Base-by-base conservation (phyloP, 2,888 invertebrate species). In the Trimorus sp. region DNA sequence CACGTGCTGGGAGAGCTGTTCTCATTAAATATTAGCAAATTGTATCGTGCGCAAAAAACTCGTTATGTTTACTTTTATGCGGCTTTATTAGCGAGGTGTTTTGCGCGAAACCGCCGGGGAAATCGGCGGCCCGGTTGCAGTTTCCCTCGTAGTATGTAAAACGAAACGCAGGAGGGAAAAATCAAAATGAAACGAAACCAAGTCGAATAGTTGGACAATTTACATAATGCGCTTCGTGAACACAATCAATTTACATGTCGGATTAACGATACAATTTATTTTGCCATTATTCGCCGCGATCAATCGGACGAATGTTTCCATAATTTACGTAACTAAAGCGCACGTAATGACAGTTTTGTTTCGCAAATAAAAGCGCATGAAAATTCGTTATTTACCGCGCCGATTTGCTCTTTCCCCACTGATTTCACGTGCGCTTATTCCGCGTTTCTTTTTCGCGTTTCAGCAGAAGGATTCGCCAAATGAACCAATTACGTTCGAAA, bases 21-120 rank as follows among this genome's bases (percentile, higher is more conserved):
- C 79, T 79, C 75, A 82, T 82, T 79, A 79, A 82, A 76, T 82
- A 70, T 75, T 75, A 74, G 54, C 70, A 70, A 75, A 75, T 75
- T 75, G 79, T 65, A 59, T 70, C 40, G 75, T 40, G 51, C 62
- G 45, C 65, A 76, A 81, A 81, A 76, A 66, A 62, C 71, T 81
- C 70, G 75, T 71, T 76, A 81, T 68, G 45, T 69, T 65, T 68
- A 69, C 62, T 71, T 80, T 66, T 80, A 70, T 75, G 75, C 59
- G 40, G 37, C 69, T 74, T 70, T 69, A 69, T 75, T 70, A 75
- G 65, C 48, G 49, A 49, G 26, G 60, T 66, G 59, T 60, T 78
- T 73, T 71, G 71, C 78, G 14, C 69, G 9, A 48, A 56, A 68
- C 36, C 49, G 26, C 26, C 15, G 54, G 26, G 54, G 36, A 54